These are phyloP conservation scores for Tenebrio molitor DNA, from an alignment of 1,140 invertebrate species.

Conservation along the genomic window DNA sequence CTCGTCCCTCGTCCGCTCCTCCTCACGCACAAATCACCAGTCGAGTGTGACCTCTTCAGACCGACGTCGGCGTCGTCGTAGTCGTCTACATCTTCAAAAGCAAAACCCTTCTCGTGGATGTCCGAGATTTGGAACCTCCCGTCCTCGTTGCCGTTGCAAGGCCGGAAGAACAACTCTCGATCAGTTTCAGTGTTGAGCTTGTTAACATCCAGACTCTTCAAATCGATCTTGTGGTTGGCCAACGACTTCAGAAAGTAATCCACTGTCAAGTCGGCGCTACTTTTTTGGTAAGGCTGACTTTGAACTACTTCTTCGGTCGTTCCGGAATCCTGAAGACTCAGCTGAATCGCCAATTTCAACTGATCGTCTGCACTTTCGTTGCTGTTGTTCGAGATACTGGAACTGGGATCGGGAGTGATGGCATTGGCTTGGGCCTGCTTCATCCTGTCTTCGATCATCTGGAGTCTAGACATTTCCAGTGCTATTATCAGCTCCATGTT, in stretches of 20 bases:
- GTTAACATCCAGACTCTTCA: conserved; percentile 59
- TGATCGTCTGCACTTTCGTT: conserved; percentile 66
- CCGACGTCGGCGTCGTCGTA: conserved; percentile 62
- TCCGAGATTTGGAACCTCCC: conserved; percentile 71
- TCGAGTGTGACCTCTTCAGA: conserved; percentile 68
- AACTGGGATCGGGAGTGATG: conserved; percentile 62
- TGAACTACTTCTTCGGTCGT: conserved; percentile 50
- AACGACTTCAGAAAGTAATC: conserved; percentile 71
- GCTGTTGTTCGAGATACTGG: conserved; percentile 62
- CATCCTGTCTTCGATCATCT: conserved; percentile 74
- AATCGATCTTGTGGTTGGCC: conserved; percentile 65
- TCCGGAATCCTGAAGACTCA: conserved; percentile 67
- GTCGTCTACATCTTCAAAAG: conserved; percentile 64
- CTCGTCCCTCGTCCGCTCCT: conserved; percentile 58
- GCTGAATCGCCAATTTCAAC: conserved; percentile 68
- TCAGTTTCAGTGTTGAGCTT: conserved; percentile 56
- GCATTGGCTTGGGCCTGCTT: conserved; percentile 63
- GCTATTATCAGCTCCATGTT: conserved; percentile 79
- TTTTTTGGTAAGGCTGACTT: conserved; percentile 62
- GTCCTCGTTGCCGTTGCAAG: conserved; percentile 67
- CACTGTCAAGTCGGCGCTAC: conserved; percentile 69
- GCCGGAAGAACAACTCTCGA: conserved; percentile 60
- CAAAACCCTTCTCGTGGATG: conserved; percentile 68
- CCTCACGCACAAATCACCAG: conserved; percentile 67
- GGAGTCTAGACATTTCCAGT: conserved; percentile 79